A percentile compares a stretch with the other conserved stretches of the same genome.
phyloP scores from a whole-genome alignment of 53 echinoderm and acorn worm species.

The Holothuria leucospilota region DNA sequence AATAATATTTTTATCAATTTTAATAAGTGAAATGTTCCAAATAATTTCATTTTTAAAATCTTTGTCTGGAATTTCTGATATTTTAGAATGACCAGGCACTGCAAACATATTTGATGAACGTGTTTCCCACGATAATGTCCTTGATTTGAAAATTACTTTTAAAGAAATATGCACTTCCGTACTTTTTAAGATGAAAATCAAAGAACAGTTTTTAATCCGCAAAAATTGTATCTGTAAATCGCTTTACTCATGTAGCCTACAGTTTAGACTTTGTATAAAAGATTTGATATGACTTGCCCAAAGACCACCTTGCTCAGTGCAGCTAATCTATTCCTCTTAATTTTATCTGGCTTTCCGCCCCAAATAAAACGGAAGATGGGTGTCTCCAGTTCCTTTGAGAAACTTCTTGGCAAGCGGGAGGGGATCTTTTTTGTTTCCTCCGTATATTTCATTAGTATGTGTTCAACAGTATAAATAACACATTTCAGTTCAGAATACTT shows the following conservation, averaged over 20 bases:
- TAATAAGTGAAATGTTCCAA: background rate
- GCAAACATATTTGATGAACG: background rate
- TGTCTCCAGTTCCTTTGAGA: background rate
- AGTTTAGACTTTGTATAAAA: conserved; percentile 6
- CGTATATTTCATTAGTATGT: too few species aligned
- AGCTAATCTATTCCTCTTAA: background rate
- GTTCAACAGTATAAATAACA: too few species aligned
- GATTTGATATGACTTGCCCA: background rate
- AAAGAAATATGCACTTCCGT: background rate
- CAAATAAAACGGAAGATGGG: background rate
- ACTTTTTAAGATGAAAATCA: background rate
- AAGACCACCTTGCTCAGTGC: background rate
- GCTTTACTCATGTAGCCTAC: conserved; percentile 4
- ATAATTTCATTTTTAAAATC: too few species aligned
- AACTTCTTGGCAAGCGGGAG: background rate
- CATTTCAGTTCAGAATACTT: too few species aligned
- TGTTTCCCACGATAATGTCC: background rate
- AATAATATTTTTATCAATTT: background rate
- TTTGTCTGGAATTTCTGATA: background rate
- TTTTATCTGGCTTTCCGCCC: too few species aligned
- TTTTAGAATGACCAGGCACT: too few species aligned
- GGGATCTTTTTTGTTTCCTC: too few species aligned
- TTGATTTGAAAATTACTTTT: background rate
- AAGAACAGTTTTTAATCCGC: background rate
- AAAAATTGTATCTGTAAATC: background rate